Conservation (phyloP, 2,113 vertebrate species). For the Grammomys surdaster region DNA sequence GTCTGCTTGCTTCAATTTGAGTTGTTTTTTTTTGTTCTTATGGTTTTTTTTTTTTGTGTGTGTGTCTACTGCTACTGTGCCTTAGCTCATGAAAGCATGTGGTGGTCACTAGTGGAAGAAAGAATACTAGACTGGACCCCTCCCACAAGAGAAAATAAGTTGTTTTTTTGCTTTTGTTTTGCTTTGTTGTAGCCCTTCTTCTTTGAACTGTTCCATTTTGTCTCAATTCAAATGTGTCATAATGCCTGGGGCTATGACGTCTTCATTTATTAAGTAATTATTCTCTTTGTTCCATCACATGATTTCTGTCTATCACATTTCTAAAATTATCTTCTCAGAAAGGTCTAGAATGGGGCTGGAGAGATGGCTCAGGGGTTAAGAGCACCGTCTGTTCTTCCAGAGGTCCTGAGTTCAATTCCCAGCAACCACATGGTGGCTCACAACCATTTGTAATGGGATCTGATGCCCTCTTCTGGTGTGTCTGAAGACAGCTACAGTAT, state of each 20-base stretch:
- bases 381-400: too few relatives aligned
- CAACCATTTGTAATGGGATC: too few relatives aligned
- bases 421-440: too few relatives aligned
- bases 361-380: too few relatives aligned
- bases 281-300: background rate
- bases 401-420: too few relatives aligned
- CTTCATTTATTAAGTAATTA: background rate
- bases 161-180: background rate
- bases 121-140: background rate
- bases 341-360: background rate
- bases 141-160: background rate
- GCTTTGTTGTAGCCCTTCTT: background rate
- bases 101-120: background rate
- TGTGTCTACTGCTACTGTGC: background rate
- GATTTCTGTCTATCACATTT: background rate
- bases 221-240: background rate
- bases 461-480: too few relatives aligned
- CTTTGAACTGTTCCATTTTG: background rate
- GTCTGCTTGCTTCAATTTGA: background rate
- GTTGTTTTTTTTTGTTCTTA: background rate
- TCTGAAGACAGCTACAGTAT: too few relatives aligned
- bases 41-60: background rate
- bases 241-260: background rate
- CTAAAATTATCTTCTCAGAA: background rate
- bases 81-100: background rate